A percentile compares a stretch with the other conserved stretches of the same genome.
These are phyloP conservation scores for Drosophila yakuba DNA, from an alignment of 1,140 invertebrate genomes.

Conservation along the genomic window DNA sequence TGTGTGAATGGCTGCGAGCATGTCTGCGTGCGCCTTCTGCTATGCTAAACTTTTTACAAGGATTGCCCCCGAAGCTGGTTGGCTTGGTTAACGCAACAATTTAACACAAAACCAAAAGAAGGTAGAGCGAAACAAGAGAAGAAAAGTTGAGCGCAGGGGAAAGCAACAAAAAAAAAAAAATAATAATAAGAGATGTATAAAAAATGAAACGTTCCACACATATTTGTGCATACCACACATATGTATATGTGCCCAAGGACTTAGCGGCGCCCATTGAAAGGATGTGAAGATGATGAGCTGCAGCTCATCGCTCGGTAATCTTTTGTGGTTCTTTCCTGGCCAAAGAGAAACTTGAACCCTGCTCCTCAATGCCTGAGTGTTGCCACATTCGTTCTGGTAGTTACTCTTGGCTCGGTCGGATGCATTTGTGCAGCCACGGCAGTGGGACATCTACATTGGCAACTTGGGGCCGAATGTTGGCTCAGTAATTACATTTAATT, in stretches of 20 bases:
- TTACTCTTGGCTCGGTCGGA: slow-evolving; percentile 14
- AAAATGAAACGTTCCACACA: slow-evolving; percentile 31
- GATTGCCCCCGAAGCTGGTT: slow-evolving; percentile 62
- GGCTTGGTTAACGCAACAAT: slow-evolving; percentile 70
- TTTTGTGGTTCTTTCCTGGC: slow-evolving; percentile 63
- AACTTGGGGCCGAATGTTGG: slow-evolving; percentile 9
- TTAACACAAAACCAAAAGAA: slow-evolving; percentile 58
- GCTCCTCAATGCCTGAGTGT: slow-evolving; percentile 57
- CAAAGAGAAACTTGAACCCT: slow-evolving; percentile 69
- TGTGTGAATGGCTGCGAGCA: slow-evolving; percentile 13
- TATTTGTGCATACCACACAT: slow-evolving; percentile 38
- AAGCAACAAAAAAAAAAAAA: neutral
- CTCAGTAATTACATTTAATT: slow-evolving; percentile 22
- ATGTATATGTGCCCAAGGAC: slow-evolving; percentile 41
- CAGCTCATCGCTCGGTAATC: slow-evolving; percentile 69
- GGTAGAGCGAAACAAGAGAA: slow-evolving; percentile 49
- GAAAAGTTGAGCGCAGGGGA: slow-evolving; percentile 2
- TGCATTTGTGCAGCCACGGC: slow-evolving; percentile 7
- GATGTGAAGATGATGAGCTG: slow-evolving; percentile 58
- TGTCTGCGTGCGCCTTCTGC: slow-evolving; percentile 45
- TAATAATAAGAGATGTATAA: neutral
- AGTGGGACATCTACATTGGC: neutral
- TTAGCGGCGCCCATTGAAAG: slow-evolving; percentile 44
- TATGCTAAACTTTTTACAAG: slow-evolving; percentile 80
- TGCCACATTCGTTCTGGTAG: slow-evolving; percentile 42